These are phyloP conservation scores for Diabrotica undecimpunctata DNA, from an alignment of 1,140 invertebrate species.

Conservation along the genomic window DNA sequence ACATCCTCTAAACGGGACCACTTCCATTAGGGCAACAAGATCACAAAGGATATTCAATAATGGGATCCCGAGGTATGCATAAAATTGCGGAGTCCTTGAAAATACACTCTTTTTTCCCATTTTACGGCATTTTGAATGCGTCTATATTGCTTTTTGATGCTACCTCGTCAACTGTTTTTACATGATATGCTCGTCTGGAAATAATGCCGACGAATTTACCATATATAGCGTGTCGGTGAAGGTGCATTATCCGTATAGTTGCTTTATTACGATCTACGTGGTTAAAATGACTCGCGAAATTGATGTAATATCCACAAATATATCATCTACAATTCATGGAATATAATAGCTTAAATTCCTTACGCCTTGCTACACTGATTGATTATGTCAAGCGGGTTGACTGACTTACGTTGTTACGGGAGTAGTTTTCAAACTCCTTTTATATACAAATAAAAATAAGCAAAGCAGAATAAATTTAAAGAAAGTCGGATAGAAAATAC, in stretches of 20 bases:
- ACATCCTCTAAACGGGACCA: neutral
- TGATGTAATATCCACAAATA: neutral
- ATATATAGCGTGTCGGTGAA: neutral
- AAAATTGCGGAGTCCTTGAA: neutral
- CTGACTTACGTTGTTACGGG: neutral
- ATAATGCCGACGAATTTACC: neutral
- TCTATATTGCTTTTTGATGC: conserved; percentile 39
- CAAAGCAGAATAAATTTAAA: too few species aligned
- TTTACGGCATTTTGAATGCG: conserved; percentile 26
- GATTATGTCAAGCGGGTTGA: neutral
- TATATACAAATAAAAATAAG: neutral
- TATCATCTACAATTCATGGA: neutral
- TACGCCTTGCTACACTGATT: neutral
- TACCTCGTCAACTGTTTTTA: conserved; percentile 15
- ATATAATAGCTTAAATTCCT: neutral
- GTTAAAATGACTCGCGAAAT: neutral
- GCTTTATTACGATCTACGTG: neutral
- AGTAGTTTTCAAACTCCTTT: neutral
- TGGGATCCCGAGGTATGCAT: conserved; percentile 1
- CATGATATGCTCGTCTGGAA: conserved; percentile 16
- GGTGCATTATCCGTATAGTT: neutral
- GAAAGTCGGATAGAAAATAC: too few species aligned
- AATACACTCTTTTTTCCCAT: conserved; percentile 1
- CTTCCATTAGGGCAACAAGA: neutral
- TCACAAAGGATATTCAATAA: conserved; percentile 3